Base-by-base conservation (phyloP, 2,888 invertebrate genomes). In the Plebejus argus region DNA sequence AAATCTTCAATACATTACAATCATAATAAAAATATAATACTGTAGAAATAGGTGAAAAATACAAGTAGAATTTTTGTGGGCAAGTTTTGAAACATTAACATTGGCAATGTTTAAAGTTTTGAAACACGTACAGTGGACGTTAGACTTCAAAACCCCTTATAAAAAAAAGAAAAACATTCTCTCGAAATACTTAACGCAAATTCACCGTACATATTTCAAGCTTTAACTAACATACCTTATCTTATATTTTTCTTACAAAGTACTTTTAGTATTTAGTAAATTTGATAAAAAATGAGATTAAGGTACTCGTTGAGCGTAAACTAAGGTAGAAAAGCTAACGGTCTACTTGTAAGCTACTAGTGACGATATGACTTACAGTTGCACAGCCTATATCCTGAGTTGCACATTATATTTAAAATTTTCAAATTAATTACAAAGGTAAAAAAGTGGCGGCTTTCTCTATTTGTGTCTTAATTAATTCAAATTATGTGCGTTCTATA, bases 291-390 rank as follows among this genome's bases (percentile, higher is more conserved):
- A 74, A 74, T 74, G 20, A 74, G 49, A 49, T 53, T 45, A 23
- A 72, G 20, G 45, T 71, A n/a, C 71, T 72, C 45, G 45, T 72
- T 72, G 49, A 49, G 72, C 72, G 23, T 66, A 72, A 72, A 72
- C 72, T 72, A 49, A 72, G 23, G 45, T 72, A 72, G 23, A 72
- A 72, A 72, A 72, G 72, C 72, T 74, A 53, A 74, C 53, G 74
- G 49, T 28, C 74, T 74, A 23, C 49, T 28, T 23, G 53, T 33
- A 15, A 53, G 45, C 74, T 74, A 28, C 23, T 49, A 23, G 49
- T 33, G 49, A 49, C 20, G 74, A 74, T 28, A 39, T 71, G 74
- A 74, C 74, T 74, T 74, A 49, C n/a, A 20, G 7, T 20, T 23
- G 45, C 74, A 53, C 74, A 74, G 74, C 74, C 74, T 74, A 74